Percentiles rank a stretch among this genome's conserved stretches.
These are phyloP conservation scores for Rhinichthys klamathensis DNA, from an alignment of 2,113 vertebrate species.

Conservation along the genomic window DNA sequence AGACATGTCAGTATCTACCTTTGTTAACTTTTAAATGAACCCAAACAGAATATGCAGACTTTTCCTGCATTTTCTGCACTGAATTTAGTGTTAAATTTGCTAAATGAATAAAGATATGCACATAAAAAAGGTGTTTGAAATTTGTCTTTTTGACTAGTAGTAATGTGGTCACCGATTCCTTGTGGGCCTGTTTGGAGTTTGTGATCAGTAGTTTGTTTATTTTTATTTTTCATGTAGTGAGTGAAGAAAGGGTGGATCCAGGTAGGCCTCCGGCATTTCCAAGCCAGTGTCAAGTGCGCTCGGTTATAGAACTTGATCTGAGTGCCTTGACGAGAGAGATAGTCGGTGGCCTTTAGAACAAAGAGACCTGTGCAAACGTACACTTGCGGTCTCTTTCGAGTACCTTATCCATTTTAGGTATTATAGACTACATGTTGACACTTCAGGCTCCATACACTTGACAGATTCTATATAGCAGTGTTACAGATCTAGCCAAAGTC, in stretches of 20 bases:
- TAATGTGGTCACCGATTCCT: neutral
- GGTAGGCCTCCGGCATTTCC: slow-evolving; percentile 12
- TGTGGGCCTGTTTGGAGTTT: neutral
- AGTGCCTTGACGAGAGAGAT: neutral
- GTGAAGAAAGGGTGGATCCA: neutral
- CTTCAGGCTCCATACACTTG: slow-evolving; percentile 52
- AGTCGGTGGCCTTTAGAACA: slow-evolving; percentile 64
- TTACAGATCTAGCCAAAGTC: neutral
- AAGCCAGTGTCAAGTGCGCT: slow-evolving; percentile 16
- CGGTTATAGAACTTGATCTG: slow-evolving; percentile 15
- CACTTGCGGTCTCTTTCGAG: slow-evolving; percentile 51
- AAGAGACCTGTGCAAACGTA: slow-evolving; percentile 67
- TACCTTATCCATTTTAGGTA: slow-evolving; percentile 67
- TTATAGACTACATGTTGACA: slow-evolving; percentile 60
- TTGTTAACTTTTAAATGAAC: neutral
- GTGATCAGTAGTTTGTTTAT: slow-evolving; percentile 48
- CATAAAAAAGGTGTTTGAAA: too few species aligned
- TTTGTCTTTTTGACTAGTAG: too few species aligned
- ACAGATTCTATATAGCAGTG: slow-evolving; percentile 30
- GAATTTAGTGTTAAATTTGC: neutral
- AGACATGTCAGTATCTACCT: neutral
- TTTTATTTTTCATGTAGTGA: slow-evolving; percentile 40
- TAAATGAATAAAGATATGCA: neutral
- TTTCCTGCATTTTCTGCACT: neutral
- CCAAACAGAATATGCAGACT: neutral